Conservation (phyloP, 2,888 invertebrate genomes). For the Erebia aethiops region DNA sequence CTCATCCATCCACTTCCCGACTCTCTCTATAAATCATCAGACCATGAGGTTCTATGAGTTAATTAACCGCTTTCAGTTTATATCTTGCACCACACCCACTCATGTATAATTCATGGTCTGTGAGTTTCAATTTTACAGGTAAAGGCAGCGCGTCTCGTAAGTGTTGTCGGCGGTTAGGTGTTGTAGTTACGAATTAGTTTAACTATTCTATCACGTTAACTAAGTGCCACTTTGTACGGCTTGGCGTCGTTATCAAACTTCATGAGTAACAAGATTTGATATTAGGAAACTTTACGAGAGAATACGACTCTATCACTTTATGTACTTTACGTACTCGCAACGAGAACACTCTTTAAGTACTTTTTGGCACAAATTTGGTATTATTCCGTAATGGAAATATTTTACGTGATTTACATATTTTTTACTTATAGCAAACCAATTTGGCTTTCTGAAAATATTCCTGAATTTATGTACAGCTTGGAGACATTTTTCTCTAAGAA, state of each 20-base stretch:
- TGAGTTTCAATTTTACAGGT: slow-evolving; percentile 30
- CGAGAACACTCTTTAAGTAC: background rate
- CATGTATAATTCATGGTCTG: slow-evolving; percentile 19
- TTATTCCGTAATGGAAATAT: background rate
- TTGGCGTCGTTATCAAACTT: too few relatives aligned
- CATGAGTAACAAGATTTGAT: background rate
- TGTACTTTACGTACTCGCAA: too few relatives aligned
- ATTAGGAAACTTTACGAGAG: background rate
- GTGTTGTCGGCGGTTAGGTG: slow-evolving; percentile 21
- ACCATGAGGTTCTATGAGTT: too few relatives aligned
- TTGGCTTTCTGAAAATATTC: slow-evolving; percentile 19
- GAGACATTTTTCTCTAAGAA: slow-evolving; percentile 16
- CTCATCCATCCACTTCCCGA: too few relatives aligned
- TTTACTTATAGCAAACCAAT: slow-evolving; percentile 15
- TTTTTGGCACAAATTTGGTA: background rate
- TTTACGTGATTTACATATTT: background rate
- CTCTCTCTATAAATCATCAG: too few relatives aligned
- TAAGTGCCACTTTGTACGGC: background rate
- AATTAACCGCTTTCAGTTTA: background rate
- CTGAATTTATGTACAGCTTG: slow-evolving; percentile 21
- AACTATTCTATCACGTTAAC: background rate
- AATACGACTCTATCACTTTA: too few relatives aligned
- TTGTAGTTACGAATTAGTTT: slow-evolving; percentile 9
- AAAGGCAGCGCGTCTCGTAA: background rate
- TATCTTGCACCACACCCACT: slow-evolving; percentile 24